A percentile compares a stretch with the other conserved stretches of the same genome.
These are phyloP conservation scores for Portevinia maculata DNA, from an alignment of 2,888 invertebrate genomes.

Conservation along the genomic window DNA sequence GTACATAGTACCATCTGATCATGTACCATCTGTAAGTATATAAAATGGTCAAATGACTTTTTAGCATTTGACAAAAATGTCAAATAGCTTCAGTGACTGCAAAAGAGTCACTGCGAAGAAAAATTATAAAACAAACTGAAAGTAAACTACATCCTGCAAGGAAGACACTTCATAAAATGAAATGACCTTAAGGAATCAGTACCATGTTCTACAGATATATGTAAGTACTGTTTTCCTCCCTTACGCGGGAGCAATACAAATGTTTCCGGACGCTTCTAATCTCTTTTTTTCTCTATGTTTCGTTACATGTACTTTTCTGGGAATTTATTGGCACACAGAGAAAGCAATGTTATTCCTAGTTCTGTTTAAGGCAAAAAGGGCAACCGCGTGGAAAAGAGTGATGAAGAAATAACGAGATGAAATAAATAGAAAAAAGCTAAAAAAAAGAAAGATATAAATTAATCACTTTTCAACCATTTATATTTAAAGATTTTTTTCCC, in stretches of 20 bases:
- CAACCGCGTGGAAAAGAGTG: constrained; percentile 40
- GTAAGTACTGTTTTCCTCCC: constrained; percentile 15
- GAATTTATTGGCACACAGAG: neutral
- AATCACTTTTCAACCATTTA: constrained; percentile 73
- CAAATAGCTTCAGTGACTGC: constrained; percentile 37
- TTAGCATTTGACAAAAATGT: constrained; percentile 47
- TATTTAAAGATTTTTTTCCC: constrained; percentile 51
- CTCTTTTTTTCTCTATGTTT: neutral
- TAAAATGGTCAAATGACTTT: constrained; percentile 73
- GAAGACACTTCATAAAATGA: constrained; percentile 61
- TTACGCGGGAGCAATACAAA: constrained; percentile 63
- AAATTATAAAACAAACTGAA: constrained; percentile 44
- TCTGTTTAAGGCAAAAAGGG: constrained; percentile 14
- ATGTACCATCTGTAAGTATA: constrained; percentile 56
- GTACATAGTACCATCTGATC: constrained; percentile 30
- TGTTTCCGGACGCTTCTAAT: constrained; percentile 59
- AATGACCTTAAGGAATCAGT: constrained; percentile 69
- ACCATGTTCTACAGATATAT: constrained; percentile 53
- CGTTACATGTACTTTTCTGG: too few relatives aligned
- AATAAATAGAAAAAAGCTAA: constrained; percentile 18
- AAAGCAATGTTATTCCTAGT: neutral
- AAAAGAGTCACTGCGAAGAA: constrained; percentile 11
- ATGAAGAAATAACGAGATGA: constrained; percentile 67
- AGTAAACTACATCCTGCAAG: constrained; percentile 67
- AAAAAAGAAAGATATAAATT: constrained; percentile 45